Evolutionary conservation across 2,888 invertebrate species (phyloP).

Genomic region (Tetropium fuscum): DNA sequence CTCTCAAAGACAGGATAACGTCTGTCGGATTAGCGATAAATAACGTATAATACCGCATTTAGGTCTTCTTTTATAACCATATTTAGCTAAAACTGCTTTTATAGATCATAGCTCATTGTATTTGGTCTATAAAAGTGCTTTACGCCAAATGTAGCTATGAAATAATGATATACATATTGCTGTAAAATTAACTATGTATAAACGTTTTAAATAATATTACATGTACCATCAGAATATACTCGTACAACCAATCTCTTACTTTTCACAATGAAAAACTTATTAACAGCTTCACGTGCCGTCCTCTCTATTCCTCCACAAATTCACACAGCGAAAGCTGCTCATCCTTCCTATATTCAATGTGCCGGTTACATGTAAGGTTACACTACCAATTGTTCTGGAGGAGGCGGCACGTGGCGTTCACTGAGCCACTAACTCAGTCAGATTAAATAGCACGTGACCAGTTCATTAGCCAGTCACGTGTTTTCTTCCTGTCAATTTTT

Average conservation of each 20-base stretch:
- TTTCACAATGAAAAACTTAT: conserved; percentile 39
- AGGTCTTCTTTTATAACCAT: too few relatives aligned
- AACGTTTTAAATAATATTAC: too few relatives aligned
- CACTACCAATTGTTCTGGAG: conserved; percentile 56
- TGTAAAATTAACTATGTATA: too few relatives aligned
- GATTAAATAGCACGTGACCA: conserved; percentile 57
- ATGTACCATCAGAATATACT: too few relatives aligned
- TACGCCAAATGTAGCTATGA: too few relatives aligned
- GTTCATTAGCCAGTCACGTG: conserved; percentile 59
- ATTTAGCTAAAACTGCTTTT: too few relatives aligned
- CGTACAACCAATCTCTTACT: conserved; percentile 23
- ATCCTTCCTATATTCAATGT: conserved; percentile 26
- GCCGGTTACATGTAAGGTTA: conserved; percentile 51
- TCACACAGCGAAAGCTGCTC: conserved; percentile 34
- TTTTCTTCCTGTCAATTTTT: conserved; percentile 37
- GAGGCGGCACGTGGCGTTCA: conserved; percentile 55
- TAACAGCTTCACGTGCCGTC: conserved; percentile 32
- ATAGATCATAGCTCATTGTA: too few relatives aligned
- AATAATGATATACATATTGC: too few relatives aligned
- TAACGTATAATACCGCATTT: too few relatives aligned
- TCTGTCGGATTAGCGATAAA: too few relatives aligned
- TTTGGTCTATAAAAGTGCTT: too few relatives aligned
- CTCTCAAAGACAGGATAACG: too few relatives aligned
- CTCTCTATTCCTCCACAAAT: conserved; percentile 34
- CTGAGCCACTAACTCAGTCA: conserved; percentile 55